These are phyloP conservation scores for Epizoanthus ramosus DNA, from an alignment of 92 coral and sea anemone species.

Conservation along the genomic window DNA sequence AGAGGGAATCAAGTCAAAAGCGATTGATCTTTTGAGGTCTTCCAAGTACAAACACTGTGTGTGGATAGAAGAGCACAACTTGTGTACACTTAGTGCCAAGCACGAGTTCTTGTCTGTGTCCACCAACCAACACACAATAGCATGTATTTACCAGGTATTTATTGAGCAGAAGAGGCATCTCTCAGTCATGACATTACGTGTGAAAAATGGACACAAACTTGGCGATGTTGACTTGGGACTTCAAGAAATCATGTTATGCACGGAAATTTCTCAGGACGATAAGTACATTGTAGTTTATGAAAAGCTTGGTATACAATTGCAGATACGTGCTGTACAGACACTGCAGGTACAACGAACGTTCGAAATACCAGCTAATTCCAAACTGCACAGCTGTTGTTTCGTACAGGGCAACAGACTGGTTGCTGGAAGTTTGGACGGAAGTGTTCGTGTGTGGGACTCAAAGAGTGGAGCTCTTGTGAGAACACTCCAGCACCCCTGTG, in stretches of 20 bases:
- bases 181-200: background rate
- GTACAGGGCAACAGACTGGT: background rate
- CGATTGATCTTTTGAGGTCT: background rate
- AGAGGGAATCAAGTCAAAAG: background rate
- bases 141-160: background rate
- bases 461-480: background rate
- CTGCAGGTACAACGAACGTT: too few relatives aligned
- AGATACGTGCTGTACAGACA: too few relatives aligned
- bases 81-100: background rate
- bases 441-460: constrained; percentile 2
- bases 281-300: background rate
- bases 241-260: background rate
- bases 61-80: background rate
- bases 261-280: background rate
- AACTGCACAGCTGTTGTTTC: background rate
- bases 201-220: background rate
- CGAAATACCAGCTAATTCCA: too few relatives aligned
- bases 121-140: background rate
- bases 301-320: background rate
- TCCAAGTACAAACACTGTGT: background rate
- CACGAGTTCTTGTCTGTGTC: background rate
- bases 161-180: background rate
- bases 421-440: background rate
- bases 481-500: background rate
- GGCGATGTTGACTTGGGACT: background rate